These are phyloP conservation scores for Limnephilus rhombicus DNA, from an alignment of 2,888 invertebrate species.

Conservation along the genomic window DNA sequence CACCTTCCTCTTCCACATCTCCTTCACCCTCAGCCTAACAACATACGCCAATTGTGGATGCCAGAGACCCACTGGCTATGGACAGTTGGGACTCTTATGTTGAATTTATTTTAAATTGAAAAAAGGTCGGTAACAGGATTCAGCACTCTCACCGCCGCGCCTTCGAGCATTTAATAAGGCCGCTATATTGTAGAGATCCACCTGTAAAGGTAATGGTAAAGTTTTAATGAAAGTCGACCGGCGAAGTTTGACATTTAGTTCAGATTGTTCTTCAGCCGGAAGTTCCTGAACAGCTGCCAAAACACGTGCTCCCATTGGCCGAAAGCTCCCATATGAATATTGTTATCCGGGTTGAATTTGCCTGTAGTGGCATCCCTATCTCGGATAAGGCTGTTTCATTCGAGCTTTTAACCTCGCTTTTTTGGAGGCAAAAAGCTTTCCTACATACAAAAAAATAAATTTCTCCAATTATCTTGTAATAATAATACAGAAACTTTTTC, in stretches of 20 bases:
- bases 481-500: no score
- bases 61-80: no score
- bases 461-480: no score
- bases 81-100: no score
- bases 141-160: neutral
- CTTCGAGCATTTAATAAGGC: neutral
- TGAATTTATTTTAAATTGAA: neutral
- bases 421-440: neutral
- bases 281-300: conserved; percentile 57
- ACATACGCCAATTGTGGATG: no score
- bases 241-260: conserved; percentile 32
- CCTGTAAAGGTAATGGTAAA: neutral
- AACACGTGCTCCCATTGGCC: conserved; percentile 58
- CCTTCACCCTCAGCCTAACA: no score
- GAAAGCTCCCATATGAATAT: conserved; percentile 10
- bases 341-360: conserved; percentile 20
- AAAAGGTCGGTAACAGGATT: neutral
- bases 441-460: neutral
- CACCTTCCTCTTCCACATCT: no score
- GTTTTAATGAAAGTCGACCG: conserved; percentile 13
- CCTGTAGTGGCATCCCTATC: neutral
- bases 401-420: conserved; percentile 2
- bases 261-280: conserved; percentile 53
- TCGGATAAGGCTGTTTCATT: neutral
- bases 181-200: neutral